Base-by-base conservation (phyloP, 2,888 invertebrate species). In the Beris chalybata region DNA sequence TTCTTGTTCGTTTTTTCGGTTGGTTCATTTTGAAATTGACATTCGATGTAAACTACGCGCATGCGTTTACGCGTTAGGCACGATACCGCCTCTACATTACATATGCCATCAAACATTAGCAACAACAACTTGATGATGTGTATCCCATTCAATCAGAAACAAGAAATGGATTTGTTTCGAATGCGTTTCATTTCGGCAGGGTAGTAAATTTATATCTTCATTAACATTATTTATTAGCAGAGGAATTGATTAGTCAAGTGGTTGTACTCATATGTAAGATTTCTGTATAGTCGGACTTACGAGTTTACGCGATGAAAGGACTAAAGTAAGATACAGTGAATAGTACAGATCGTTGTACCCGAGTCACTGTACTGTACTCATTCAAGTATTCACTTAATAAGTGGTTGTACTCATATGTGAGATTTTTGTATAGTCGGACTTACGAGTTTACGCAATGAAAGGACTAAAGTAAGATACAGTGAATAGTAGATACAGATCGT, bases 141-240 rank as follows among this genome's bases (percentile, higher is more conserved):
- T 38, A 9, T 5, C 38, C 38, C 9, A 38, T 38, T 9, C 5
- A 38, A 9, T 7, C 9, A 7, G 38, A 38, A 38, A 38, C 38
- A 38, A 48, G 15, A 48, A 48, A 48, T 48, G 48, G n/a, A 48
- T 48, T 58, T 47, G 45, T 47, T 61, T 61, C 59, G 48, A 61
- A 50, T 61, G 59, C 59, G 32, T 50, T 61, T 58, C 45, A 30
- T 44, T 58, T 56, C 56, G 15, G 15, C 5, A 50, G 52, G 44
- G 13, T 45, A 29, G 15, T 15, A 55, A 64, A 64, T 64, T 64
- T 64, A 64, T 64, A 54, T 44, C 64, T 64, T 64, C 54, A 64
- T 64, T 64, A 64, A 64, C 29, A 55, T 64, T 47, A 64, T 64
- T 64, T 64, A 64, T 64, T 64, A 32, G 55, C 55, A 22, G 44